These are phyloP conservation scores for Lepus timidus DNA, from an alignment of 2,113 vertebrate genomes.

Conservation along the genomic window DNA sequence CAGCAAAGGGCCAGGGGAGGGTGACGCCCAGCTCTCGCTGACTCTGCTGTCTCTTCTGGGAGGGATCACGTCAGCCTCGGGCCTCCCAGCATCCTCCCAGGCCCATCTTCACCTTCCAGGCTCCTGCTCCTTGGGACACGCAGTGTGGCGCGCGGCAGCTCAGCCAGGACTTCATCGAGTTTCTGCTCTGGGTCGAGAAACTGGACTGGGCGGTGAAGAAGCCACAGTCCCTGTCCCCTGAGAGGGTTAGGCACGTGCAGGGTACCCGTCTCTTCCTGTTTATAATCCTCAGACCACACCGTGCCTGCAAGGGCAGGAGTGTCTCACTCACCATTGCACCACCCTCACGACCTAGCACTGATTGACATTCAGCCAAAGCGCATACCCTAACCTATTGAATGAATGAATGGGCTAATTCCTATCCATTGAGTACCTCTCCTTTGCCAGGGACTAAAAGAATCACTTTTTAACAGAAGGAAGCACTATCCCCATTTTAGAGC, in stretches of 20 bases:
- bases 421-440: background rate
- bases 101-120: background rate
- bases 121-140: accelerated
- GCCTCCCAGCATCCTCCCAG: background rate
- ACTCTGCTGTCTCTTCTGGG: too few relatives aligned
- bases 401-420: accelerated
- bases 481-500: background rate
- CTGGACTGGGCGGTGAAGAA: background rate
- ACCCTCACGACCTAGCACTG: accelerated
- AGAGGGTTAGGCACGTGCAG: too few relatives aligned
- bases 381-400: background rate
- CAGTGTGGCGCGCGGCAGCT: background rate
- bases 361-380: too few relatives aligned
- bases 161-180: background rate
- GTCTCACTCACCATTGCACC: accelerated
- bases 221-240: background rate
- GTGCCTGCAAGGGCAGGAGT: background rate
- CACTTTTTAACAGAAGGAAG: accelerated
- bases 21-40: background rate
- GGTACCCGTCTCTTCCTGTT: background rate
- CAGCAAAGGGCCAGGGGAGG: accelerated
- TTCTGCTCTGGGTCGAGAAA: background rate
- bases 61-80: background rate
- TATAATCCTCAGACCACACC: background rate
- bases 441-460: background rate